Conservation (phyloP, 2,113 vertebrate genomes). For the Pterophyllum scalare region DNA sequence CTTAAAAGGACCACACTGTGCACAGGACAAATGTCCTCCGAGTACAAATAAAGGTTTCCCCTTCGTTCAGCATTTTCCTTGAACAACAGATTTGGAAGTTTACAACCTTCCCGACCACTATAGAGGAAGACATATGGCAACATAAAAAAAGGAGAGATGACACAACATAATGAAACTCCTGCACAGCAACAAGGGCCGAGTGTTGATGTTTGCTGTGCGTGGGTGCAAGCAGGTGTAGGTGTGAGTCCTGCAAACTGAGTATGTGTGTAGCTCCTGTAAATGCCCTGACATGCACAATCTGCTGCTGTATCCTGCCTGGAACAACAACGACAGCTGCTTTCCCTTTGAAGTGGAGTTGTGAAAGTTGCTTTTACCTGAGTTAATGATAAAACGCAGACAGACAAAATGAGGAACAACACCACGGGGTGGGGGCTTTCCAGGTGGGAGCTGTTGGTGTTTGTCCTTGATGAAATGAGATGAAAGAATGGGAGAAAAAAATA, state of each 20-base stretch:
- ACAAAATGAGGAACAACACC: slow-evolving; percentile 50
- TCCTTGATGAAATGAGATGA: slow-evolving; percentile 53
- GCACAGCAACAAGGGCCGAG: slow-evolving; percentile 31
- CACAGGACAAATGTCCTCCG: neutral
- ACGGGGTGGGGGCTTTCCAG: slow-evolving; percentile 20
- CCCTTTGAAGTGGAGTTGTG: slow-evolving; percentile 55
- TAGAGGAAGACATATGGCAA: slow-evolving; percentile 25
- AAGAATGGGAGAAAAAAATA: slow-evolving; percentile 52
- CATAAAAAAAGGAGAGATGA: slow-evolving; percentile 29
- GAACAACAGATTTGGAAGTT: slow-evolving; percentile 15
- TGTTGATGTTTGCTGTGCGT: slow-evolving; percentile 16
- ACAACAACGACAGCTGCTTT: slow-evolving; percentile 55
- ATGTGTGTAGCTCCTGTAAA: slow-evolving; percentile 15
- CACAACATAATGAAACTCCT: slow-evolving; percentile 31
- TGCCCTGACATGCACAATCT: slow-evolving; percentile 38
- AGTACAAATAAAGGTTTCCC: neutral
- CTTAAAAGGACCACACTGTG: neutral
- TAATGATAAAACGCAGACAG: slow-evolving; percentile 43
- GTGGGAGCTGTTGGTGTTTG: slow-evolving; percentile 29
- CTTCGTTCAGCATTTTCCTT: slow-evolving; percentile 19
- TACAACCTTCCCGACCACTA: slow-evolving; percentile 8
- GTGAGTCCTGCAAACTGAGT: slow-evolving; percentile 3
- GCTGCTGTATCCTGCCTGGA: slow-evolving; percentile 6
- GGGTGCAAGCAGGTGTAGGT: slow-evolving; percentile 23
- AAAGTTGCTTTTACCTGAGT: slow-evolving; percentile 62